Percentiles rank a stretch among this genome's conserved stretches.
Conservation (phyloP, 2,113 vertebrate species). For the Solea solea region DNA sequence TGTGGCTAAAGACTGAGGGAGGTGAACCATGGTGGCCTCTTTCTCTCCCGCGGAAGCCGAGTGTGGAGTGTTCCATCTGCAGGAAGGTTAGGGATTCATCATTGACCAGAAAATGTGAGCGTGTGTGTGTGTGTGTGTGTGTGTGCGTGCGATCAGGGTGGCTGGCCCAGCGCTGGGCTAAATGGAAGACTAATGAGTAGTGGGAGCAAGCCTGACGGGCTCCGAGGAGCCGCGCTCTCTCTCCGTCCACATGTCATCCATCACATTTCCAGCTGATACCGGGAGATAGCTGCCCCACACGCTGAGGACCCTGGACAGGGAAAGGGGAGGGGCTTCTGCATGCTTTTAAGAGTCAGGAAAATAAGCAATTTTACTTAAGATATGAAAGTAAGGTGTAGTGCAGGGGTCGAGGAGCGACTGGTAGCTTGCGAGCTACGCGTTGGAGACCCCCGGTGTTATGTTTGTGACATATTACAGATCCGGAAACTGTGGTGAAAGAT, state of each 20-base stretch:
- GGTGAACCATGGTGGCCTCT: conserved; percentile 60
- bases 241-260: conserved; percentile 71
- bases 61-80: conserved; percentile 42
- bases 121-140: conserved; percentile 53
- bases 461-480: too few species aligned
- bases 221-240: conserved; percentile 74
- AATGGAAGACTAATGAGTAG: conserved; percentile 79
- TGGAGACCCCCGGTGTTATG: too few species aligned
- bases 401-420: too few species aligned
- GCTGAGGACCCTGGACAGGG: conserved; percentile 34
- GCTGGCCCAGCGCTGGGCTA: conserved; percentile 64
- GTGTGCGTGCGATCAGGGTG: conserved; percentile 62
- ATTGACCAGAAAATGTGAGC: conserved; percentile 73
- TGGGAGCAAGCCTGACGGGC: conserved; percentile 74
- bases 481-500: too few species aligned
- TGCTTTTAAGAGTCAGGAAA: conserved; percentile 17
- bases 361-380: too few species aligned
- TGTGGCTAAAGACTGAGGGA: conserved; percentile 59
- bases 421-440: too few species aligned
- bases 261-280: conserved; percentile 74
- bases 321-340: conserved; percentile 19
- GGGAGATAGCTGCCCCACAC: conserved; percentile 73
- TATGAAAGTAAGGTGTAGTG: too few species aligned
- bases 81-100: conserved; percentile 62
- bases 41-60: conserved; percentile 51